Evolutionary conservation across 2,888 invertebrate genomes (phyloP).

Genomic region (Synanthedon tipuliformis): DNA sequence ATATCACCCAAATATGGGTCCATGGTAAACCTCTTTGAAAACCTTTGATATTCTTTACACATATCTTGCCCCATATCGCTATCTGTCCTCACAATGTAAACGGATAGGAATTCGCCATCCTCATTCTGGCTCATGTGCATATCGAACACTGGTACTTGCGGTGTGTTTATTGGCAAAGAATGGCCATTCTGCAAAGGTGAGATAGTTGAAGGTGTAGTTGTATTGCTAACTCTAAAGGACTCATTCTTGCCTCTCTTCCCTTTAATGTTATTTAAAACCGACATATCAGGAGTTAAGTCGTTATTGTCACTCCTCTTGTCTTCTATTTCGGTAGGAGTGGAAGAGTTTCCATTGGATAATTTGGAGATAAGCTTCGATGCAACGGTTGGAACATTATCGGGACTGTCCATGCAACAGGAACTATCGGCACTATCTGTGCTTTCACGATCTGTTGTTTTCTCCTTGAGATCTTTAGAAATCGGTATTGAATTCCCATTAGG

Average conservation of each 20-base stretch:
- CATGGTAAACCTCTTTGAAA: conserved; percentile 57
- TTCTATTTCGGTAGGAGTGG: conserved; percentile 46
- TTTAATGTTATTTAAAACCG: conserved; percentile 34
- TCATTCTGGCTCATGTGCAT: conserved; percentile 56
- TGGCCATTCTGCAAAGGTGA: conserved; percentile 63
- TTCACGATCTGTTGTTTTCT: conserved; percentile 51
- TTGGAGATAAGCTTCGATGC: conserved; percentile 56
- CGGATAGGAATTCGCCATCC: conserved; percentile 55
- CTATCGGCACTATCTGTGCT: conserved; percentile 59
- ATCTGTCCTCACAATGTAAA: conserved; percentile 57
- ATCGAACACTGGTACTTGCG: conserved; percentile 54
- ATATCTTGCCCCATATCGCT: conserved; percentile 60
- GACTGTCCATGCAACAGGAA: conserved; percentile 46
- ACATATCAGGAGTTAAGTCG: conserved; percentile 52
- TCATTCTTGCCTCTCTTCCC: conserved; percentile 44
- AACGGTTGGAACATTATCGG: conserved; percentile 41
- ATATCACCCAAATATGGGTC: conserved; percentile 60
- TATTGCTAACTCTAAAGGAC: conserved; percentile 48
- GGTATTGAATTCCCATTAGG: conserved; percentile 31
- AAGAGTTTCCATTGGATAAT: conserved; percentile 59
- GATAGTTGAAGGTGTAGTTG: conserved; percentile 59
- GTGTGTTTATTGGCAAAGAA: conserved; percentile 44
- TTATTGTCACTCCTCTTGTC: conserved; percentile 31
- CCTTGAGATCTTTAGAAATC: conserved; percentile 26
- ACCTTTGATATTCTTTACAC: conserved; percentile 58